Evolutionary conservation across 1,140 invertebrate genomes (phyloP).

Genomic region (Trachymyrmex cornetzi): DNA sequence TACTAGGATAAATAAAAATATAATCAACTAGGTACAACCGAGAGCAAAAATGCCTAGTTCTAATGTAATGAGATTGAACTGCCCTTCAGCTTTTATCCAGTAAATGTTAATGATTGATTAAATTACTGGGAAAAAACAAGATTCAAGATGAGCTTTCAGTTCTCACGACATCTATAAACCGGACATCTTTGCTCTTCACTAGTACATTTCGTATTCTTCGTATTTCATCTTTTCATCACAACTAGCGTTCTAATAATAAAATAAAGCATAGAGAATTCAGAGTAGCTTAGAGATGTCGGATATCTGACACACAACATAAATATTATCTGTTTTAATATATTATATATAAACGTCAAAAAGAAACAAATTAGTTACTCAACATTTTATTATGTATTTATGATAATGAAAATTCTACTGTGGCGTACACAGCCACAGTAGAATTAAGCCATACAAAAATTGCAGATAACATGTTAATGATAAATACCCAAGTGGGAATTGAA

Average conservation of each 20-base stretch:
- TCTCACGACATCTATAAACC: neutral
- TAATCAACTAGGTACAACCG: neutral
- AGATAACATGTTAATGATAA: conserved; percentile 1
- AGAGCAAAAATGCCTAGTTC: neutral
- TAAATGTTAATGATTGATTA: neutral
- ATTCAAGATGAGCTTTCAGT: neutral
- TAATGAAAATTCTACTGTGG: neutral
- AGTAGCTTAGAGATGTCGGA: neutral
- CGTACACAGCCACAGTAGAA: neutral
- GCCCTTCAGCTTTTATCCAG: neutral
- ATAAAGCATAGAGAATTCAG: neutral
- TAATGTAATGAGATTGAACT: neutral
- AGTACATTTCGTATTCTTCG: neutral
- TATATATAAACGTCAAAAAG: neutral
- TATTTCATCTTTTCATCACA: neutral
- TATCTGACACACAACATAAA: neutral
- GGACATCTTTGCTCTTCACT: neutral
- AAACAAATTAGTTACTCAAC: neutral
- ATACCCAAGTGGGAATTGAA: too few relatives aligned
- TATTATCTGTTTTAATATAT: neutral
- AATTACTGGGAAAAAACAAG: neutral
- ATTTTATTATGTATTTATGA: neutral
- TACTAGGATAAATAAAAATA: neutral
- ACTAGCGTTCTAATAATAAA: neutral
- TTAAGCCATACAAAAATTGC: neutral